These are phyloP conservation scores for Tipula confusa DNA, from an alignment of 2,888 invertebrate genomes.

Conservation along the genomic window DNA sequence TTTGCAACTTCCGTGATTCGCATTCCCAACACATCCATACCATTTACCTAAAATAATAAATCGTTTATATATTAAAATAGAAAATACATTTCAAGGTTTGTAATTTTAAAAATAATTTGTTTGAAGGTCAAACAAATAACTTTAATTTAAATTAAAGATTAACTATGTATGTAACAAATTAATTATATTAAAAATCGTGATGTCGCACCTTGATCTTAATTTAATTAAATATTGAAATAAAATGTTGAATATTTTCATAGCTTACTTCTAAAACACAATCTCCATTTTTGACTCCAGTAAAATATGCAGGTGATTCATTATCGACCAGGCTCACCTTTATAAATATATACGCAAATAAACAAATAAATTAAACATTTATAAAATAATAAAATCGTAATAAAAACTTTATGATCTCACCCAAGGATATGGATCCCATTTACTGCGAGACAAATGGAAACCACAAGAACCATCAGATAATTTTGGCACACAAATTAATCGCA, in stretches of 20 bases:
- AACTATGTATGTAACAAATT: constrained; percentile 32
- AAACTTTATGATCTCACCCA: constrained; percentile 57
- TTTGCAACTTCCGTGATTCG: constrained; percentile 54
- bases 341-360: neutral
- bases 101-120: neutral
- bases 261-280: constrained; percentile 69
- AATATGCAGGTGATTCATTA: constrained; percentile 57
- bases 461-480: constrained; percentile 58
- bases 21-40: constrained; percentile 53
- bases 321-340: constrained; percentile 60
- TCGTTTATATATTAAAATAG: neutral
- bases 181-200: constrained; percentile 55
- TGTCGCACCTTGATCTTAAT: constrained; percentile 36
- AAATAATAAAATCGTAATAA: neutral
- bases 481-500: constrained; percentile 54
- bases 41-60: constrained; percentile 52
- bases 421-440: constrained; percentile 77
- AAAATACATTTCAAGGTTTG: neutral
- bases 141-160: constrained; percentile 3
- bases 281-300: constrained; percentile 62
- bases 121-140: neutral
- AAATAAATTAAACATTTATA: neutral
- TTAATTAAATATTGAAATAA: neutral
- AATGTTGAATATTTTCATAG: neutral
- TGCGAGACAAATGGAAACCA: constrained; percentile 69